These are phyloP conservation scores for Stenodema calcarata DNA, from an alignment of 2,888 invertebrate genomes.

Conservation along the genomic window DNA sequence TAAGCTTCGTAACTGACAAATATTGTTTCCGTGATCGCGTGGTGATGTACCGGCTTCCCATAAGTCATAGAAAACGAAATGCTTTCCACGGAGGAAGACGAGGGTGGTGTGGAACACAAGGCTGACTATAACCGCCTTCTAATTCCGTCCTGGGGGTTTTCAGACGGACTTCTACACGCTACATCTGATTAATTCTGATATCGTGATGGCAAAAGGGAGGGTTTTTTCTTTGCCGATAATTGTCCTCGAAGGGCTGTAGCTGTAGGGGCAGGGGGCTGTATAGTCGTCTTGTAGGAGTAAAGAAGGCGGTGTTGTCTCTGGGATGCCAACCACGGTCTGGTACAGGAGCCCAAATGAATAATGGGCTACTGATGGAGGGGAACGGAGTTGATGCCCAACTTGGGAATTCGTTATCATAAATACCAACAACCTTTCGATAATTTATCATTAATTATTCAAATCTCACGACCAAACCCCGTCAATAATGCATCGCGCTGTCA, in stretches of 20 bases:
- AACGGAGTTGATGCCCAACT: not conserved
- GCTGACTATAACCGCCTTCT: slow-evolving; percentile 4
- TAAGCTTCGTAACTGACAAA: slow-evolving; percentile 48
- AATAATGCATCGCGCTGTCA: too few species aligned
- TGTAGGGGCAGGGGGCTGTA: not conserved
- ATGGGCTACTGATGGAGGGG: not conserved
- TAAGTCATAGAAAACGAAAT: slow-evolving; percentile 41
- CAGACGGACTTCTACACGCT: slow-evolving; percentile 32
- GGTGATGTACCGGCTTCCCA: slow-evolving; percentile 30
- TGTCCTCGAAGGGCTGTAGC: not conserved
- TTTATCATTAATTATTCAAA: too few species aligned
- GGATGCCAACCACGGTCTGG: slow-evolving; percentile 44
- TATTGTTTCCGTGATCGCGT: slow-evolving; percentile 49
- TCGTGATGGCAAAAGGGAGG: slow-evolving; percentile 32
- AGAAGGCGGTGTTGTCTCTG: not conserved
- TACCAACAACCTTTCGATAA: not conserved
- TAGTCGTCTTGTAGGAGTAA: not conserved
- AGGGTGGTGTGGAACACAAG: not conserved
- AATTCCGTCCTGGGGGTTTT: slow-evolving; percentile 21
- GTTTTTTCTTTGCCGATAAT: slow-evolving; percentile 19
- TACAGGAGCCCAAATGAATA: slow-evolving; percentile 40
- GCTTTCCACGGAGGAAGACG: slow-evolving; percentile 4
- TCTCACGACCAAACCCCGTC: too few species aligned
- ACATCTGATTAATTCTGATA: slow-evolving; percentile 48
- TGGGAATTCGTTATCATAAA: not conserved